Conservation (phyloP, 2,797 vertebrate genomes). For the Rhynchonycteris naso region DNA sequence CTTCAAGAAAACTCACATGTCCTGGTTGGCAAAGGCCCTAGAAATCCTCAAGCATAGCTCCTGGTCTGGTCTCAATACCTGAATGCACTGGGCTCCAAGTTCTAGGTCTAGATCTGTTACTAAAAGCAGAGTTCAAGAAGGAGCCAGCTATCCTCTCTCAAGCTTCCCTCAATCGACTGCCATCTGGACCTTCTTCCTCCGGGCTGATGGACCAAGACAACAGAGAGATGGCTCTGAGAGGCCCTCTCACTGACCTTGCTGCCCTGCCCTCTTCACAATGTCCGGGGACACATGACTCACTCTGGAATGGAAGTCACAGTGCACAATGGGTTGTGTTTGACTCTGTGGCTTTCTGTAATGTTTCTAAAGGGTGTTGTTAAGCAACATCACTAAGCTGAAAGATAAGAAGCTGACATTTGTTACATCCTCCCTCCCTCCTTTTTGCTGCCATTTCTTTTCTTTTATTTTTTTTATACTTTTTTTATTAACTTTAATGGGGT, state of each 20-base stretch:
- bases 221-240: background rate
- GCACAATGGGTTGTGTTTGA: accelerated
- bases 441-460: background rate
- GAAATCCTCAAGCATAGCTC: background rate
- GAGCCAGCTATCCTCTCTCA: background rate
- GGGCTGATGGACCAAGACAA: background rate
- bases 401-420: background rate
- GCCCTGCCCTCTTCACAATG: background rate
- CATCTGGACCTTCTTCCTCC: background rate
- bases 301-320: background rate
- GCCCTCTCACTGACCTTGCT: background rate
- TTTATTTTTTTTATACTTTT: too few relatives aligned
- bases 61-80: background rate
- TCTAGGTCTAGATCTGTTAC: background rate
- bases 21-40: background rate
- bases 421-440: too few relatives aligned
- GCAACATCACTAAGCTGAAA: background rate
- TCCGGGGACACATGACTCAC: background rate
- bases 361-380: background rate
- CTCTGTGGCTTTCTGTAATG: background rate
- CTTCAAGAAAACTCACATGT: background rate
- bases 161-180: background rate
- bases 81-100: background rate
- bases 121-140: background rate
- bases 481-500: too few relatives aligned